Percentiles rank a stretch among this genome's conserved stretches.
Conservation (phyloP, 2,797 vertebrate species). For the Malacoctenus gilli region DNA sequence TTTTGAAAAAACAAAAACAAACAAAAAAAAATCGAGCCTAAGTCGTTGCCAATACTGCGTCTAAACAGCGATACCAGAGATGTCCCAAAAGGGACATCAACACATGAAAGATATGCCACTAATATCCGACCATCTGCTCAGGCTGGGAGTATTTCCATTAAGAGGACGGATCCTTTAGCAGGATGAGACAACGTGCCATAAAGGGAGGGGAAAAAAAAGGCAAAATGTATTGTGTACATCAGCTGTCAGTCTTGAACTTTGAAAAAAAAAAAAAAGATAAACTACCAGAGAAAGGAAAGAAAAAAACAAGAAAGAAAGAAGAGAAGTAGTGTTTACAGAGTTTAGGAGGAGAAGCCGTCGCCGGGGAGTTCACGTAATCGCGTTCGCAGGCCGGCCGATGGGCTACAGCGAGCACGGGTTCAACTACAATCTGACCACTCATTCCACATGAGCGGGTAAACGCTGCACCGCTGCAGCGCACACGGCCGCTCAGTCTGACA, state of each 20-base stretch:
- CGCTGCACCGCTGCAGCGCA: conserved; percentile 6
- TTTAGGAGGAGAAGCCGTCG: conserved; percentile 43
- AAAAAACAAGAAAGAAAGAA: conserved; percentile 3
- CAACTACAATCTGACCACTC: conserved; percentile 33
- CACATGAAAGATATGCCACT: conserved; percentile 62
- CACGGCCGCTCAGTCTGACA: conserved; percentile 7
- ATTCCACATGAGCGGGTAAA: conserved; percentile 35
- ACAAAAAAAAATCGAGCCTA: no score
- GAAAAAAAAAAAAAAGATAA: conserved; percentile 40
- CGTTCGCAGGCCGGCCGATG: conserved; percentile 30
- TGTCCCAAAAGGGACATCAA: conserved; percentile 65
- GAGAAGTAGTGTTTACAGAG: conserved; percentile 40
- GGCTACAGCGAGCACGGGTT: conserved; percentile 38
- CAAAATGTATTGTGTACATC: conserved; percentile 25
- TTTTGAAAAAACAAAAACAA: conserved; percentile 43
- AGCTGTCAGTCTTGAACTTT: conserved; percentile 39
- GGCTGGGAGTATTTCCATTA: conserved; percentile 55
- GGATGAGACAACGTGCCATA: conserved; percentile 51
- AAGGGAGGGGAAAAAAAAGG: conserved; percentile 14
- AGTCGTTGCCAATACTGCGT: conserved; percentile 50
- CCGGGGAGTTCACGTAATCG: conserved; percentile 23
- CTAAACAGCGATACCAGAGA: conserved; percentile 49
- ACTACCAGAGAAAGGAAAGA: conserved; percentile 18
- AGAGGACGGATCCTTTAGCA: conserved; percentile 53
- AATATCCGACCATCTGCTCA: conserved; percentile 74